Evolutionary conservation across 2,888 invertebrate genomes (phyloP), one percentile per base, ranked within the genome.

Genomic region (Melolontha melolontha): DNA sequence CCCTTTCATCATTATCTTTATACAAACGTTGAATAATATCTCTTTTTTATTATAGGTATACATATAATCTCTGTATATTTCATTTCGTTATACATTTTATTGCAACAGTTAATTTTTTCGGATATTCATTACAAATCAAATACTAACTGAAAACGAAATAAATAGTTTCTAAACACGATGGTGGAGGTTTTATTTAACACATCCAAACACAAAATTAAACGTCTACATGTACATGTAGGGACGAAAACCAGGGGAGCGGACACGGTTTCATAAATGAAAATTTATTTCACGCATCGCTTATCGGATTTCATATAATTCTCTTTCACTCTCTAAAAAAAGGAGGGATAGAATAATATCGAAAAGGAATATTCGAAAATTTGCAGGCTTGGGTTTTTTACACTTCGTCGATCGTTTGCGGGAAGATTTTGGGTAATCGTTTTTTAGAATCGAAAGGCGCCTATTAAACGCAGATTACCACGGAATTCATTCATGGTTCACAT

Each of bases 401-500:
- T 62, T 62, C 47, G 47, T 16, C 59, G 47, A 8, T 62, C 59
- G 47, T 47, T 62, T 49, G 17, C 59, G 47, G 39, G 17, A 49
- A 44, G 47, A 62, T 34, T n/a, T 16, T 34, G 42, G 39, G 44
- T 62, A 39, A 39, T 47, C 47, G 47, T 49, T 11, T 39, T 39
- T 47, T 8, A 16, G 16, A 47, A 17, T 62, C 34, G 59, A 47
- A 34, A 22, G 47, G 16, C 49, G 44, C 27, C 47, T 62, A 49
- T 47, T 39, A 62, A 62, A 44, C 11, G 47, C 27, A 62, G 59
- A 62, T 62, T 62, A 34, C 29, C 11, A 44, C 22, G 12, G 34
- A 47, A 47, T 47, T 47, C 44, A 47, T 59, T 59, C 47, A 59
- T 59, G 59, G 47, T 47, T 47, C 59, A 47, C 14, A 59, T 59